A percentile compares a stretch with the other conserved stretches of the same genome.
phyloP scores from a whole-genome alignment of 2,113 vertebrate species.

The Tringa solitaria region DNA sequence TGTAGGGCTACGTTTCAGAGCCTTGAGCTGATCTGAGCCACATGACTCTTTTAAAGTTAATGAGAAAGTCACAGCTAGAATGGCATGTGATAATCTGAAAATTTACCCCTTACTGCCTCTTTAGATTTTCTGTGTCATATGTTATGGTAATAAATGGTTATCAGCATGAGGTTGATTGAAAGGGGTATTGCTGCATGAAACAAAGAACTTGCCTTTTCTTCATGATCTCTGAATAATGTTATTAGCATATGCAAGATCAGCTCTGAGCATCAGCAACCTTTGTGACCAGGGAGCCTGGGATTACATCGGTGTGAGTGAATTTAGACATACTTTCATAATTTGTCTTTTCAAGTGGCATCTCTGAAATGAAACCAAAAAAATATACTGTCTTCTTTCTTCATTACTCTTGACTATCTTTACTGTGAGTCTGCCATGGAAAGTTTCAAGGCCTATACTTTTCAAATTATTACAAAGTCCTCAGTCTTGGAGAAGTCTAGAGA shows the following conservation, averaged over 20 bases:
- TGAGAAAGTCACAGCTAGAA: slow-evolving; percentile 47
- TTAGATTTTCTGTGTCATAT: slow-evolving; percentile 40
- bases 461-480: neutral
- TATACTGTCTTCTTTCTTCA: neutral
- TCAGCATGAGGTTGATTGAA: slow-evolving; percentile 58
- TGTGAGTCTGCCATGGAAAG: neutral
- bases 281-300: neutral
- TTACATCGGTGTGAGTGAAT: neutral
- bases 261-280: neutral
- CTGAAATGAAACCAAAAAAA: neutral
- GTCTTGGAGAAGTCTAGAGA: neutral
- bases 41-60: slow-evolving; percentile 25
- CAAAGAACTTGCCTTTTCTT: slow-evolving; percentile 22
- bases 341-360: neutral
- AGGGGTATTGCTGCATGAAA: slow-evolving; percentile 3
- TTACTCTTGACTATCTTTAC: neutral
- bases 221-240: slow-evolving; percentile 1
- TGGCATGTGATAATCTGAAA: slow-evolving; percentile 53
- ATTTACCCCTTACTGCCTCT: slow-evolving; percentile 47
- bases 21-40: neutral
- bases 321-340: neutral
- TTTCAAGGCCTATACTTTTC: neutral
- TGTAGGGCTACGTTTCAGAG: neutral
- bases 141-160: slow-evolving; percentile 47
- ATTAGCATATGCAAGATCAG: slow-evolving; percentile 28